A percentile compares a stretch with the other conserved stretches of the same genome.
phyloP scores from a whole-genome alignment of 1,140 invertebrate species.

The Lucilia sericata region DNA sequence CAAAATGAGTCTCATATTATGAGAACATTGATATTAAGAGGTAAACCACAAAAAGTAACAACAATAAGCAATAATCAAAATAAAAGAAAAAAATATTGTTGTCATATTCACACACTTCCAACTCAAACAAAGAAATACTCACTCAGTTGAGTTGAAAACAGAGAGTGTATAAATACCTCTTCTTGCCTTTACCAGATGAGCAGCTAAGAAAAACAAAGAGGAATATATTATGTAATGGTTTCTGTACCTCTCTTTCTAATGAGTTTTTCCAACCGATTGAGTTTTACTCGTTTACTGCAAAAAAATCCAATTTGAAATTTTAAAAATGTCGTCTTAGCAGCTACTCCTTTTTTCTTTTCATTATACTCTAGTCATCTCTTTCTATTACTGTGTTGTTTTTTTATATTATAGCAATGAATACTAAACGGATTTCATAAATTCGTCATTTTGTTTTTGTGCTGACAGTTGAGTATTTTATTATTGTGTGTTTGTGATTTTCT shows the following conservation, averaged over 20 bases:
- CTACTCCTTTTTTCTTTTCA: neutral
- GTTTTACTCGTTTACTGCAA: neutral
- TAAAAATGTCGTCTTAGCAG: slow-evolving; percentile 4
- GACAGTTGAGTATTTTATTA: slow-evolving; percentile 57
- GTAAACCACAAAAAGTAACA: slow-evolving; percentile 15
- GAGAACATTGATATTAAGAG: slow-evolving; percentile 23
- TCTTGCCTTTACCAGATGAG: neutral
- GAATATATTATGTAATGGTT: neutral
- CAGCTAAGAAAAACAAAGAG: neutral
- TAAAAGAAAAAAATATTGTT: neutral
- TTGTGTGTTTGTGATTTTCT: neutral
- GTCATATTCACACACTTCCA: neutral
- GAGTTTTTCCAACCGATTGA: neutral
- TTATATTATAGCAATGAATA: neutral
- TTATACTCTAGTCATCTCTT: neutral
- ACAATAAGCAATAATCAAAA: neutral
- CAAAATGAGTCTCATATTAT: neutral
- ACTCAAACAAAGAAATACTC: neutral
- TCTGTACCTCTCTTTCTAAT: neutral
- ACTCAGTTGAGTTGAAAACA: neutral
- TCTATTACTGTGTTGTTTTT: neutral
- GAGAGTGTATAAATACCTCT: neutral
- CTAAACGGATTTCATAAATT: slow-evolving; percentile 58
- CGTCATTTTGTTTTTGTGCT: slow-evolving; percentile 67
- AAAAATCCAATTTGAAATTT: slow-evolving; percentile 4